Conservation (phyloP, 2,888 invertebrate species). For the Psococerastis gibbosa region DNA sequence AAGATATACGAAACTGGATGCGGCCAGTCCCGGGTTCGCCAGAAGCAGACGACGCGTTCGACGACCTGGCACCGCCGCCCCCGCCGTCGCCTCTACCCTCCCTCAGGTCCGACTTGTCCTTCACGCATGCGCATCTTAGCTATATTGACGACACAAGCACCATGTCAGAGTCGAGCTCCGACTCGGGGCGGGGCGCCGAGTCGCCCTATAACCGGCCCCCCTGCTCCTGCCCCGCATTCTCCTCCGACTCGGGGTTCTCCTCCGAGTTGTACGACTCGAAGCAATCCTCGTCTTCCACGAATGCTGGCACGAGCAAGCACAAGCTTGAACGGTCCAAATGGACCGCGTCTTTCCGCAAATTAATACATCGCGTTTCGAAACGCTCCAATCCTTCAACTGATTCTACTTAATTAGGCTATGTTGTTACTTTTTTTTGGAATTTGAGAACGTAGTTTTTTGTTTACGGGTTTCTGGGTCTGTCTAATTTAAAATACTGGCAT, state of each 20-base stretch:
- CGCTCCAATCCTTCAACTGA: conserved; percentile 1
- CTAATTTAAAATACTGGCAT: no score
- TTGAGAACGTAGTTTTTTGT: no score
- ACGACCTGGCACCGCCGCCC: conserved; percentile 18
- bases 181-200: conserved; percentile 24
- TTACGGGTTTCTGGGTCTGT: no score
- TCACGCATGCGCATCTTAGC: conserved; percentile 19
- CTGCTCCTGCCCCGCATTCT: conserved; percentile 21
- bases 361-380: conserved; percentile 22
- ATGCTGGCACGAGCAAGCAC: conserved; percentile 18
- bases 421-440: no score
- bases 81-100: conserved; percentile 17
- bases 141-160: conserved; percentile 25
- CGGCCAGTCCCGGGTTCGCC: conserved; percentile 23
- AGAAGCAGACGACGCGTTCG: not conserved
- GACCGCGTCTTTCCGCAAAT: conserved; percentile 39
- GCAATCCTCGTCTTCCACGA: conserved; percentile 26
- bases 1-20: conserved; percentile 36
- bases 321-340: conserved; percentile 33
- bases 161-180: conserved; percentile 17
- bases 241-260: conserved; percentile 29
- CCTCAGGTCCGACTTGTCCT: conserved; percentile 16
- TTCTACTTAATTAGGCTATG: conserved; percentile 3
- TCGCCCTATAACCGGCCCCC: conserved; percentile 25
- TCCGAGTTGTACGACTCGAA: conserved; percentile 30